Evolutionary conservation across 2,797 vertebrate genomes (phyloP).

Genomic region (Phylloscopus collybita): DNA sequence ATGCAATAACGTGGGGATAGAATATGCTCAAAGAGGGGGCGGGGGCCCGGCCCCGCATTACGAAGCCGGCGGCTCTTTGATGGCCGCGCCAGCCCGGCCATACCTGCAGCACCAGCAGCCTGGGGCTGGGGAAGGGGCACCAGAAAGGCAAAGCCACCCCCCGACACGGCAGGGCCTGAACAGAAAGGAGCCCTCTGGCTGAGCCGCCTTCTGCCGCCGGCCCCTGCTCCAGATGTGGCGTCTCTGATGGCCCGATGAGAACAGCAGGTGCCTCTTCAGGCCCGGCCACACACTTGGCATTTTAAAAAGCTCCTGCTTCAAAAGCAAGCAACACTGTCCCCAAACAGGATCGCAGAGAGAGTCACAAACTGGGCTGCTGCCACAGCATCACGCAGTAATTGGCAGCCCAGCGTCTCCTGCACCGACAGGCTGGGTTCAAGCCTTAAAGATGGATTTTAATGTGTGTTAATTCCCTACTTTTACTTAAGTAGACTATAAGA

Average conservation of each 20-base stretch:
- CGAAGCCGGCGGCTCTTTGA: not conserved
- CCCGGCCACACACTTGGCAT: not conserved
- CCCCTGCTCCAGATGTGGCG: not conserved
- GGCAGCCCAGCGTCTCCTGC: not conserved
- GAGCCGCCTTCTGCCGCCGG: accelerated
- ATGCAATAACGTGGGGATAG: conserved; percentile 25
- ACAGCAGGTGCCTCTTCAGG: not conserved
- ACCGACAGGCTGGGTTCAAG: not conserved
- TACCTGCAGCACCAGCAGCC: not conserved
- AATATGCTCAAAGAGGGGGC: conserved; percentile 43
- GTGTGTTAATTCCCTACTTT: conserved; percentile 12
- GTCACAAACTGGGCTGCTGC: not conserved
- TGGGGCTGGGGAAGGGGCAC: not conserved
- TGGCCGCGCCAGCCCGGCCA: not conserved
- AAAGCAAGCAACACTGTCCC: not conserved
- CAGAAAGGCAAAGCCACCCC: not conserved
- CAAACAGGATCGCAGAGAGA: not conserved
- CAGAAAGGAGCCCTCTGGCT: not conserved
- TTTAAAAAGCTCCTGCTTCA: not conserved
- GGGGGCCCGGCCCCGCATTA: not conserved
- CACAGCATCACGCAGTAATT: not conserved
- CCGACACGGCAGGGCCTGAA: not conserved
- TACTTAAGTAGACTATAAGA: not conserved
- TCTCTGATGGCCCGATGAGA: not conserved
- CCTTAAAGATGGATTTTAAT: not conserved